Percentiles rank a stretch among this genome's conserved stretches.
Conservation (phyloP, 2,888 invertebrate species). For the Pterostichus madidus region DNA sequence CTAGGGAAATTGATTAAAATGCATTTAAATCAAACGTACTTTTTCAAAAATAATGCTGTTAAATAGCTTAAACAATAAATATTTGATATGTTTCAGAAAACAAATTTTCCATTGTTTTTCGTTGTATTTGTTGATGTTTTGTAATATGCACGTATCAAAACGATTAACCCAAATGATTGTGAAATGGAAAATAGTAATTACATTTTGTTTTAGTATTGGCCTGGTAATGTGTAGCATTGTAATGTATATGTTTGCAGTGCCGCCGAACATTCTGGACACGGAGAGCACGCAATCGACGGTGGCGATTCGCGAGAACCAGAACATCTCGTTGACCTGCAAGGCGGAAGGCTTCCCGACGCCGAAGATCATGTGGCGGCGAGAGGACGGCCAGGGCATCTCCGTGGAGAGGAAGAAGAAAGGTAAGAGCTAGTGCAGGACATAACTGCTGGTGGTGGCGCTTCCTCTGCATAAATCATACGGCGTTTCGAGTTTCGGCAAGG, state of each 20-base stretch:
- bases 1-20: constrained; percentile 37
- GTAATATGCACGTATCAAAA: constrained; percentile 37
- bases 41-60: not conserved
- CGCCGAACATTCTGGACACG: constrained; percentile 94
- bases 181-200: constrained; percentile 39
- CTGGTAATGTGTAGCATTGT: not conserved
- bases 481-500: constrained; percentile 68
- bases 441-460: constrained; percentile 61
- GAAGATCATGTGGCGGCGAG: constrained; percentile 95
- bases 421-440: constrained; percentile 74
- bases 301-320: constrained; percentile 95
- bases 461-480: constrained; percentile 72
- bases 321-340: constrained; percentile 94
- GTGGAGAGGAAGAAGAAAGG: constrained; percentile 93
- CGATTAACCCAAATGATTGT: constrained; percentile 44
- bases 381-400: constrained; percentile 92
- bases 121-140: constrained; percentile 18
- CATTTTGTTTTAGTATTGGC: not conserved
- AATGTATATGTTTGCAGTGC: constrained; percentile 82
- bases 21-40: constrained; percentile 42
- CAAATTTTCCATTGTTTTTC: not conserved
- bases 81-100: constrained; percentile 5
- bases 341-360: constrained; percentile 95
- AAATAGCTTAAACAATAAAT: constrained; percentile 39
- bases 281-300: constrained; percentile 95